These are phyloP conservation scores for Rhea pennata DNA, from an alignment of 2,113 vertebrate species.

Conservation along the genomic window DNA sequence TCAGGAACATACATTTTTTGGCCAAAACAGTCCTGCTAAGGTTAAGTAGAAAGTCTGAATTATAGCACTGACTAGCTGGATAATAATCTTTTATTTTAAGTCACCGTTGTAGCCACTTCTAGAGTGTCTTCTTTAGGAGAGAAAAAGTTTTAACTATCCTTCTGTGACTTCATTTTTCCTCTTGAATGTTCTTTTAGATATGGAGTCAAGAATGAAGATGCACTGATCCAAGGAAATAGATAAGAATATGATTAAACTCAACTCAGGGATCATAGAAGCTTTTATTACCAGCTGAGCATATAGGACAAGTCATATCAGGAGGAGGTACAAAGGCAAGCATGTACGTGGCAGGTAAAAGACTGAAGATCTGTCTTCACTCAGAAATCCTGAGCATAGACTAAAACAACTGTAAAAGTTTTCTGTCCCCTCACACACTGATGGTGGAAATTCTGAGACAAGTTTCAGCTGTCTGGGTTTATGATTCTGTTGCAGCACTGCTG, in stretches of 20 bases:
- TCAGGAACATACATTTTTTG: neutral
- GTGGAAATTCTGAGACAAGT: neutral
- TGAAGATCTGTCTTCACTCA: neutral
- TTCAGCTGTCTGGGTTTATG: neutral
- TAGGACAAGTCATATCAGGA: neutral
- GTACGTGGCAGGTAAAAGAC: rapidly evolving
- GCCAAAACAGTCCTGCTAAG: neutral
- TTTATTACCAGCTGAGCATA: neutral
- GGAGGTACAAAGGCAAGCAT: neutral
- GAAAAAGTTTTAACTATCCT: neutral
- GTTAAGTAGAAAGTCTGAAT: neutral
- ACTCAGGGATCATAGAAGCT: constrained; percentile 8
- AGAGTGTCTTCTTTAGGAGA: neutral
- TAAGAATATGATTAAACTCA: neutral
- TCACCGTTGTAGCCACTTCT: neutral
- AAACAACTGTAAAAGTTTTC: neutral
- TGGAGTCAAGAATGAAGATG: neutral
- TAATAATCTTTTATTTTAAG: neutral
- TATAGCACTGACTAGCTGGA: neutral
- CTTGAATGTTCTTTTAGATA: constrained; percentile 11
- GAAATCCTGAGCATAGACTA: neutral
- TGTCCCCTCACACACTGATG: neutral
- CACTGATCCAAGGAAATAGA: neutral
- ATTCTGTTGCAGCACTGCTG: neutral
- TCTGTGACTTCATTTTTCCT: constrained; percentile 7